phyloP scores from a whole-genome alignment of 2,113 vertebrate genomes.

The Leucosticte australis region DNA sequence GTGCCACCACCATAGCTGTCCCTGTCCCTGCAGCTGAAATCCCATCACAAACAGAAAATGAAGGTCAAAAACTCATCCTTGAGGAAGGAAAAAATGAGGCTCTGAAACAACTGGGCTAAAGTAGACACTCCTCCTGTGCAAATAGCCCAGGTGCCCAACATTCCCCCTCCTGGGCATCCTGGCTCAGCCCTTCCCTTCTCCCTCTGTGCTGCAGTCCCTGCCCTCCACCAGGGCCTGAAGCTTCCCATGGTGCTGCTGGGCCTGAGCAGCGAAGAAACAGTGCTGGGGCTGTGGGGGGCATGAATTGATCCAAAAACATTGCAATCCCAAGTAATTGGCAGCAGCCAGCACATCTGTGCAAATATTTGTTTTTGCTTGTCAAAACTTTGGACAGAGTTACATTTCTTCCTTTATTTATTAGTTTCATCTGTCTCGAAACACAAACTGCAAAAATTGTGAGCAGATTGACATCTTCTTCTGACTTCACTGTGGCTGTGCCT shows the following conservation, averaged over 20 bases:
- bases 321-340: not conserved
- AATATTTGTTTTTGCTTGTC: conserved; percentile 18
- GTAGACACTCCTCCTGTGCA: not conserved
- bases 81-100: not conserved
- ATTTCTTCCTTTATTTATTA: conserved; percentile 2
- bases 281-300: not conserved
- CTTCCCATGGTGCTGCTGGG: not conserved
- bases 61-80: not conserved
- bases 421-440: conserved; percentile 7
- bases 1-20: not conserved
- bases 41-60: rapidly evolving
- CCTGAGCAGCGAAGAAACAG: not conserved
- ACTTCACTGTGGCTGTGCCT: not conserved
- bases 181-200: not conserved
- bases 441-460: not conserved
- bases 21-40: not conserved
- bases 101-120: not conserved
- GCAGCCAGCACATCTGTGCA: conserved; percentile 6
- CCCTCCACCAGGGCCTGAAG: not conserved
- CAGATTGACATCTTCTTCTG: not conserved
- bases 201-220: not conserved
- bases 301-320: not conserved
- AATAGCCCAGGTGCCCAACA: not conserved
- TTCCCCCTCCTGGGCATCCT: not conserved
- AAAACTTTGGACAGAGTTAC: not conserved